phyloP scores from a whole-genome alignment of 2,113 vertebrate species.

The Hippocampus zosterae region DNA sequence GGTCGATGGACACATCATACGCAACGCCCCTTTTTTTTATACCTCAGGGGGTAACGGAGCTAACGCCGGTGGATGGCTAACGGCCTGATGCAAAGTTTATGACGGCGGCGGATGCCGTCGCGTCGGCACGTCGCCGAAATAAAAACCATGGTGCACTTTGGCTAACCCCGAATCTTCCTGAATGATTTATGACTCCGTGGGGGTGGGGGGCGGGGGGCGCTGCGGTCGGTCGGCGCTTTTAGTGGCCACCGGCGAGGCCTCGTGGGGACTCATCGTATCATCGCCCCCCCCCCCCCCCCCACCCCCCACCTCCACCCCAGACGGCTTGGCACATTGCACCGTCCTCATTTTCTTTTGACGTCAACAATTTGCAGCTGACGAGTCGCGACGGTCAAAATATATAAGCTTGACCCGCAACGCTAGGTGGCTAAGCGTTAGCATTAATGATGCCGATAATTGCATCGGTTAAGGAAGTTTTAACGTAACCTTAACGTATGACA shows the following conservation, averaged over 20 bases:
- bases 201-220: too few relatives aligned
- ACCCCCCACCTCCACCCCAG: neutral
- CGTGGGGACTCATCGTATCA: constrained; percentile 72
- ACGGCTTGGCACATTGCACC: constrained; percentile 2
- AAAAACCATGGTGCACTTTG: constrained; percentile 79
- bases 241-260: constrained; percentile 72
- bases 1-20: constrained; percentile 2
- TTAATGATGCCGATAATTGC: too few relatives aligned
- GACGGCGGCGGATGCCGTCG: constrained; percentile 66
- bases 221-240: constrained; percentile 80
- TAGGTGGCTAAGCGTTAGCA: too few relatives aligned
- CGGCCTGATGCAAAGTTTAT: constrained; percentile 83
- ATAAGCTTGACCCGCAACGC: too few relatives aligned
- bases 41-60: constrained; percentile 72
- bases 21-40: constrained; percentile 5
- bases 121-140: constrained; percentile 68
- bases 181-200: constrained; percentile 81
- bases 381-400: too few relatives aligned
- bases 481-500: too few relatives aligned
- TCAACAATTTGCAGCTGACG: neutral
- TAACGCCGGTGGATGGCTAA: constrained; percentile 77
- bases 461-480: too few relatives aligned
- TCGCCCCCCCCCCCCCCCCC: constrained; percentile 48
- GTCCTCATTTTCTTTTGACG: neutral
- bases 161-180: constrained; percentile 85